phyloP scores from a whole-genome alignment of 2,797 vertebrate species.

The Cichlasoma orientale region DNA sequence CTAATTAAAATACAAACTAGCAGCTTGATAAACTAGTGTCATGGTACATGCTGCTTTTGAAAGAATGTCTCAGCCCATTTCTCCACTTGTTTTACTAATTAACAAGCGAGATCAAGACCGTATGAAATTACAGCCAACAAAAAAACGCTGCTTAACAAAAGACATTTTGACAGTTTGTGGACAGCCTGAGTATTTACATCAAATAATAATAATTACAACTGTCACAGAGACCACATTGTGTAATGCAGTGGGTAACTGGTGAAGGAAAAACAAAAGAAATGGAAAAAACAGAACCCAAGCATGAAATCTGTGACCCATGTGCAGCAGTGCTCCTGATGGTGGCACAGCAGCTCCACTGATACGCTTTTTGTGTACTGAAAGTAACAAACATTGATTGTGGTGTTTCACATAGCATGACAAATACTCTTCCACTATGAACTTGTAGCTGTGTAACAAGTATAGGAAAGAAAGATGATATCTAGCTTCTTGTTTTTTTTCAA shows the following conservation, averaged over 20 bases:
- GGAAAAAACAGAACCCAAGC: slow-evolving; percentile 37
- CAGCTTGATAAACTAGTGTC: slow-evolving; percentile 86
- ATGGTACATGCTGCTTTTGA: slow-evolving; percentile 84
- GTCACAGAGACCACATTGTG: slow-evolving; percentile 54
- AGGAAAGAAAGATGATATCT: neutral
- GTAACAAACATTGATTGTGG: too few relatives aligned
- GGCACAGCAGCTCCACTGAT: slow-evolving; percentile 18
- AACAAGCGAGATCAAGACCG: slow-evolving; percentile 86
- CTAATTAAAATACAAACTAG: slow-evolving; percentile 87
- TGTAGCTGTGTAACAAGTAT: neutral
- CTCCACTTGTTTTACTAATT: slow-evolving; percentile 90
- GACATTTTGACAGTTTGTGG: slow-evolving; percentile 84
- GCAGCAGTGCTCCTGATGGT: slow-evolving; percentile 33
- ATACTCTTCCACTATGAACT: too few relatives aligned
- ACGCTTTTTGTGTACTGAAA: too few relatives aligned
- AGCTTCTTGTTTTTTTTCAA: neutral
- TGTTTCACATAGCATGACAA: too few relatives aligned
- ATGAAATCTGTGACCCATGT: slow-evolving; percentile 58
- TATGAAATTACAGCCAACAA: slow-evolving; percentile 84
- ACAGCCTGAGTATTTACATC: slow-evolving; percentile 73
- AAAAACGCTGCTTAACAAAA: slow-evolving; percentile 78
- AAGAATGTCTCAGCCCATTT: slow-evolving; percentile 83
- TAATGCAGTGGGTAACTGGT: slow-evolving; percentile 29
- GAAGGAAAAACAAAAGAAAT: slow-evolving; percentile 45
- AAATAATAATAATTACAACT: slow-evolving; percentile 76